Evolutionary conservation across 2,888 invertebrate species (phyloP).

Genomic region (Phyto melanocephala): DNA sequence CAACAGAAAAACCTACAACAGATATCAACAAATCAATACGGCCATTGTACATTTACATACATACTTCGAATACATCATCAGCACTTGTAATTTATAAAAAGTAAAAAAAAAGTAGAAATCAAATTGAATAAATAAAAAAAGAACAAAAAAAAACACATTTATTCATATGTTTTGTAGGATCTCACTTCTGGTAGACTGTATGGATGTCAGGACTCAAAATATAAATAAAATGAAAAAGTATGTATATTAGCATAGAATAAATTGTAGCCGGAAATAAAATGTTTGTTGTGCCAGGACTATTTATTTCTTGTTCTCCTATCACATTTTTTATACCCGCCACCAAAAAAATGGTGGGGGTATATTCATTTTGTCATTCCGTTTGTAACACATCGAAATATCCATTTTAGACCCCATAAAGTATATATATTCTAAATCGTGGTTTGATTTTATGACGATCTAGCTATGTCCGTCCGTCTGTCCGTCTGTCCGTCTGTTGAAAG

Average conservation of each 20-base stretch:
- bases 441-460: no score
- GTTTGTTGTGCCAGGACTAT: slow-evolving; percentile 37
- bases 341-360: no score
- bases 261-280: slow-evolving; percentile 56
- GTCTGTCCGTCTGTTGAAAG: no score
- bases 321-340: neutral
- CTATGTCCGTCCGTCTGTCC: no score
- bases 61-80: slow-evolving; percentile 38
- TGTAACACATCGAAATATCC: no score
- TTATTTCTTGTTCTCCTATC: neutral
- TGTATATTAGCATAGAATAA: slow-evolving; percentile 40
- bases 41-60: slow-evolving; percentile 37
- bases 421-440: no score
- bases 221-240: neutral
- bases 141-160: neutral
- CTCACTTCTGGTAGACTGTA: slow-evolving; percentile 6
- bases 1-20: neutral
- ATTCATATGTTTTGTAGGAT: slow-evolving; percentile 42
- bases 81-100: slow-evolving; percentile 22
- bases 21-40: slow-evolving; percentile 14
- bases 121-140: neutral
- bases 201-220: slow-evolving; percentile 11
- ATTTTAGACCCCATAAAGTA: no score
- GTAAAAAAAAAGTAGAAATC: neutral
- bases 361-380: no score